A percentile compares a stretch with the other conserved stretches of the same genome.
These are phyloP conservation scores for Petrolisthes cinctipes DNA, from an alignment of 2,888 invertebrate genomes.

Conservation along the genomic window DNA sequence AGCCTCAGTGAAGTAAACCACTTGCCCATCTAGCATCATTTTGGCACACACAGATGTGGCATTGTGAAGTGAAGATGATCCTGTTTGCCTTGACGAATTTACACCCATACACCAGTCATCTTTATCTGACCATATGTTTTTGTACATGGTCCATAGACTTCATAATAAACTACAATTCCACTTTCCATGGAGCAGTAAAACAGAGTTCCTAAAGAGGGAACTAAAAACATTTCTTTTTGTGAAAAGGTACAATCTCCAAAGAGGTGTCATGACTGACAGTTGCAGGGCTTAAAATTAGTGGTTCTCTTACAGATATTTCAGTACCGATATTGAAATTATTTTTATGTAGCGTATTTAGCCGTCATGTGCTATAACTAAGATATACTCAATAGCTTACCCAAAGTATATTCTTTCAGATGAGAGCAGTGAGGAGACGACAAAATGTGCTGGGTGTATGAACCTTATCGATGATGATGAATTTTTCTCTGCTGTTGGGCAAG, in stretches of 20 bases:
- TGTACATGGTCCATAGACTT: no score
- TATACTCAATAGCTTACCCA: neutral
- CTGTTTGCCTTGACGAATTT: no score
- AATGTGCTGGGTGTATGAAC: conserved; percentile 83
- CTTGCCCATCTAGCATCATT: no score
- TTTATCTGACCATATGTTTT: no score
- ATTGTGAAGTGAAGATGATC: no score
- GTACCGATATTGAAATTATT: neutral
- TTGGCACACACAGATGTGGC: no score
- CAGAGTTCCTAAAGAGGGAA: no score
- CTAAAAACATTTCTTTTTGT: no score
- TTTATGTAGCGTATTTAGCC: neutral
- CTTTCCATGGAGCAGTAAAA: no score
- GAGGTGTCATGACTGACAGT: neutral
- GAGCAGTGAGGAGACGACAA: conserved; percentile 64
- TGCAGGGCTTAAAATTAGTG: neutral
- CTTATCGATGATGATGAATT: conserved; percentile 82
- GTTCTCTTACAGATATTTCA: neutral
- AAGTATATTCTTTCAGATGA: conserved; percentile 38
- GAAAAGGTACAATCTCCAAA: neutral
- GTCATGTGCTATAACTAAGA: neutral
- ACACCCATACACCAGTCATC: no score
- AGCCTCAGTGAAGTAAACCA: no score
- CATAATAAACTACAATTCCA: no score
- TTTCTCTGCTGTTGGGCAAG: conserved; percentile 84